Conservation (phyloP, 2,113 vertebrate genomes). For the Hippocampus mohnikei region DNA sequence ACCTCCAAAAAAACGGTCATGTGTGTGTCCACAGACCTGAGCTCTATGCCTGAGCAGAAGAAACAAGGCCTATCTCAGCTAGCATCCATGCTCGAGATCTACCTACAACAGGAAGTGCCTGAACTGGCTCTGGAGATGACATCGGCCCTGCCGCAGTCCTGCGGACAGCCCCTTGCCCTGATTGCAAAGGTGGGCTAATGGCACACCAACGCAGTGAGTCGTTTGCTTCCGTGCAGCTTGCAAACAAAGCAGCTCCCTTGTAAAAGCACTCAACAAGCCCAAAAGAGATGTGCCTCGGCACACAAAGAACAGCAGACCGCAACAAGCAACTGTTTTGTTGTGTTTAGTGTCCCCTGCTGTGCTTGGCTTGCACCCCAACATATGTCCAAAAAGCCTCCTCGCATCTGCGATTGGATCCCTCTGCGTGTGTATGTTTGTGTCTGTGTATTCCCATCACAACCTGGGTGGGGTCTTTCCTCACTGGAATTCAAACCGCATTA, state of each 20-base stretch:
- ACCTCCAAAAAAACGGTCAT: not conserved
- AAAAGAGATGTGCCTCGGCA: not conserved
- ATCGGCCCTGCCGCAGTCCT: slow-evolving; percentile 68
- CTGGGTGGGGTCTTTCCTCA: slow-evolving; percentile 34
- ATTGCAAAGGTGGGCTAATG: slow-evolving; percentile 83
- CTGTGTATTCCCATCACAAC: slow-evolving; percentile 41
- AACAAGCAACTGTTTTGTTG: slow-evolving; percentile 20
- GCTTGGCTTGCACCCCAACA: slow-evolving; percentile 23
- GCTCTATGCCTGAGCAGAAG: slow-evolving; percentile 82
- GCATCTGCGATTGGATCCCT: slow-evolving; percentile 37
- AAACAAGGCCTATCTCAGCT: slow-evolving; percentile 84
- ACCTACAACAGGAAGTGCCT: slow-evolving; percentile 78
- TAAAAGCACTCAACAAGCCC: not conserved
- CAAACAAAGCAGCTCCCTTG: not conserved
- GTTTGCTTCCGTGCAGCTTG: not conserved
- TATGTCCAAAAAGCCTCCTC: slow-evolving; percentile 29
- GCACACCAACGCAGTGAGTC: not conserved
- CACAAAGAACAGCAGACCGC: slow-evolving; percentile 12
- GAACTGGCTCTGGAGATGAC: slow-evolving; percentile 56
- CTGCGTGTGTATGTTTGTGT: slow-evolving; percentile 14
- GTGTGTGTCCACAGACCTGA: slow-evolving; percentile 70
- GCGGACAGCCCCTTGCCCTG: slow-evolving; percentile 80
- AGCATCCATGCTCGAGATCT: slow-evolving; percentile 77
- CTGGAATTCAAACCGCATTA: slow-evolving; percentile 33
- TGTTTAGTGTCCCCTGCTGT: slow-evolving; percentile 16